Percentiles rank a stretch among this genome's conserved stretches.
Evolutionary conservation across 2,888 invertebrate species (phyloP).

Genomic region (Fragum fragum): DNA sequence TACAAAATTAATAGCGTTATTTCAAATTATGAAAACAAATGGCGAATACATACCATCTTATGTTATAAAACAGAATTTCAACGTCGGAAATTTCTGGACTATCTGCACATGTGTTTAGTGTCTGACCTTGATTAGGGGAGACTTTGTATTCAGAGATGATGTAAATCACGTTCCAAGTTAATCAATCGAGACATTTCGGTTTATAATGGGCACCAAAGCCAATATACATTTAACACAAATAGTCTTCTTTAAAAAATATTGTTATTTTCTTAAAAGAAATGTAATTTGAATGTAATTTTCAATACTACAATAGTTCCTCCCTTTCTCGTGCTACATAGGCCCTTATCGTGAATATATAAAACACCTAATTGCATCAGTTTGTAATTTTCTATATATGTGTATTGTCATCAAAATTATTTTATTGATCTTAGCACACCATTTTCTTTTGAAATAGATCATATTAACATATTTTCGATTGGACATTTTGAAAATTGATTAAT

Average conservation of each 20-base stretch:
- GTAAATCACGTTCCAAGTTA: too few relatives aligned
- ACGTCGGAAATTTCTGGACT: conserved; percentile 45
- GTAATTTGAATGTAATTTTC: too few relatives aligned
- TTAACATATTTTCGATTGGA: too few relatives aligned
- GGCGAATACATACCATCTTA: conserved; percentile 16
- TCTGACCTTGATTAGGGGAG: conserved; percentile 62
- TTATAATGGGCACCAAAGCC: too few relatives aligned
- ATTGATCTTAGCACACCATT: too few relatives aligned
- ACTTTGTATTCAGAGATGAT: neutral
- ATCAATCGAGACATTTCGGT: neutral
- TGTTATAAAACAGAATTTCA: neutral
- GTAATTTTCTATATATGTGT: neutral
- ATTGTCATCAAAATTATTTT: neutral
- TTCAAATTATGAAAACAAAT: neutral
- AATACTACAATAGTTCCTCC: conserved; percentile 37
- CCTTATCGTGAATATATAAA: conserved; percentile 41
- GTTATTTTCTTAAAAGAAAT: neutral
- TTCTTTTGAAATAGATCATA: too few relatives aligned
- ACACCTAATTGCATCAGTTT: conserved; percentile 50
- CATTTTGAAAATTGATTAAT: too few relatives aligned
- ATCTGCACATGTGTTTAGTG: conserved; percentile 49
- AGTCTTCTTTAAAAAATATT: too few relatives aligned
- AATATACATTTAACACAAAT: too few relatives aligned
- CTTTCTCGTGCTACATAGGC: neutral
- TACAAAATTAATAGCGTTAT: neutral